Conservation (phyloP, 2,888 invertebrate species). For the Nomada fabriciana region DNA sequence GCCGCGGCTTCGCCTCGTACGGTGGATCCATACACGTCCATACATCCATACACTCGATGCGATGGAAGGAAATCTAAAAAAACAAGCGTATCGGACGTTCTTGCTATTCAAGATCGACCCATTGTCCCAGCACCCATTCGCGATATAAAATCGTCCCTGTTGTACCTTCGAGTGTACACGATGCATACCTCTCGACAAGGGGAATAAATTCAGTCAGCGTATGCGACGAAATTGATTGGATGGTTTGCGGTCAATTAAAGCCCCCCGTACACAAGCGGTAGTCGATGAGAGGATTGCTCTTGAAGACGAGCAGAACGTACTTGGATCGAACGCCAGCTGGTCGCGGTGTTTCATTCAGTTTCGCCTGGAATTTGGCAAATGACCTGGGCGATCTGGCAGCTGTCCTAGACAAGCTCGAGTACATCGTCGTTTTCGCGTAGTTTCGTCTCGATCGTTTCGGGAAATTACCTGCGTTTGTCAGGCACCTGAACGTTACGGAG, state of each 20-base stretch:
- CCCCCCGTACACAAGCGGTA: constrained; percentile 9
- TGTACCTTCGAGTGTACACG: not conserved
- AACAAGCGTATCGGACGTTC: no score
- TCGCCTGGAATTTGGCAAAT: constrained; percentile 44
- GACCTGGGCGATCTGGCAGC: constrained; percentile 41
- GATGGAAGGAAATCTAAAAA: not conserved
- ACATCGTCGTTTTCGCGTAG: not conserved
- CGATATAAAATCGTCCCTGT: not conserved
- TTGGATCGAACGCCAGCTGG: not conserved
- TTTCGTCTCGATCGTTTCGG: constrained; percentile 23
- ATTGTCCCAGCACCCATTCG: no score
- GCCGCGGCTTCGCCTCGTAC: no score
- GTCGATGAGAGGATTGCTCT: not conserved
- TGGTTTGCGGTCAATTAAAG: constrained; percentile 35
- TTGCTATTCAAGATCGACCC: not conserved
- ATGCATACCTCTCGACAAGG: not conserved
- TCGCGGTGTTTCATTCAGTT: constrained; percentile 46
- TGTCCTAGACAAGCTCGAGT: constrained; percentile 35
- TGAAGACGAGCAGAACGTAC: constrained; percentile 14
- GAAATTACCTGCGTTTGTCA: constrained; percentile 41
- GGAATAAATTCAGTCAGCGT: constrained; percentile 7
- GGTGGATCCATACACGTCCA: no score
- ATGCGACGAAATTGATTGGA: constrained; percentile 43
- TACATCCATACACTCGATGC: not conserved
- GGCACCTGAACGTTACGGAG: constrained; percentile 17